phyloP scores from a whole-genome alignment of 2,888 invertebrate species.

The Notodonta dromedarius region DNA sequence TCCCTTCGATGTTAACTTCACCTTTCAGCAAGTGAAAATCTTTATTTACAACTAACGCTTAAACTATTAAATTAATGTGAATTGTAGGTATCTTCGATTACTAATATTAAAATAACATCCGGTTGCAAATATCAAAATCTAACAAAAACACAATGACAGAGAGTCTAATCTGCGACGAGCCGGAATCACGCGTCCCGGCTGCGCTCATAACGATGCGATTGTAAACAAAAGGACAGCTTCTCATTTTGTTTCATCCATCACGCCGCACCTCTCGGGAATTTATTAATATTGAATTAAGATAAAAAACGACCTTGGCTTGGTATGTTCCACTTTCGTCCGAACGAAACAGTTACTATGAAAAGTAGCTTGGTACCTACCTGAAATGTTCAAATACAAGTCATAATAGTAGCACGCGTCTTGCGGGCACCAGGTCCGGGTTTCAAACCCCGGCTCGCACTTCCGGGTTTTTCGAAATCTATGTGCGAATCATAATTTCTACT shows the following conservation, averaged over 20 bases:
- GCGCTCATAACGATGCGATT: constrained; percentile 9
- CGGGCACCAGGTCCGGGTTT: too few species aligned
- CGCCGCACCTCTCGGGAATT: constrained; percentile 39
- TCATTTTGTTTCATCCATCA: constrained; percentile 40
- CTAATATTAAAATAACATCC: background rate
- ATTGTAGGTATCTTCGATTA: too few species aligned
- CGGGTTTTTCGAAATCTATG: too few species aligned
- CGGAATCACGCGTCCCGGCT: constrained; percentile 53
- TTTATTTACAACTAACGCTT: too few species aligned
- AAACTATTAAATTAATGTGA: too few species aligned
- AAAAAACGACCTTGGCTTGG: constrained; percentile 52
- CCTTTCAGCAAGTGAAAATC: too few species aligned
- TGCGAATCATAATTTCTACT: too few species aligned
- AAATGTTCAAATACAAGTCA: too few species aligned
- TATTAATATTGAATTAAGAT: constrained; percentile 64
- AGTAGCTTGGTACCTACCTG: too few species aligned
- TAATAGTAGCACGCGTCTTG: too few species aligned
- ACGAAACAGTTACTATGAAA: background rate
- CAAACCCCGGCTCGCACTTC: too few species aligned
- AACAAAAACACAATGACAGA: constrained; percentile 34
- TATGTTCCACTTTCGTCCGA: constrained; percentile 23
- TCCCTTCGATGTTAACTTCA: too few species aligned
- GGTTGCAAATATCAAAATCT: constrained; percentile 9
- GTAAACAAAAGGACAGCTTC: constrained; percentile 37
- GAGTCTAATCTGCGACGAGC: constrained; percentile 31